Conservation (phyloP, 2,113 vertebrate species). For the Cygnus buccinator region DNA sequence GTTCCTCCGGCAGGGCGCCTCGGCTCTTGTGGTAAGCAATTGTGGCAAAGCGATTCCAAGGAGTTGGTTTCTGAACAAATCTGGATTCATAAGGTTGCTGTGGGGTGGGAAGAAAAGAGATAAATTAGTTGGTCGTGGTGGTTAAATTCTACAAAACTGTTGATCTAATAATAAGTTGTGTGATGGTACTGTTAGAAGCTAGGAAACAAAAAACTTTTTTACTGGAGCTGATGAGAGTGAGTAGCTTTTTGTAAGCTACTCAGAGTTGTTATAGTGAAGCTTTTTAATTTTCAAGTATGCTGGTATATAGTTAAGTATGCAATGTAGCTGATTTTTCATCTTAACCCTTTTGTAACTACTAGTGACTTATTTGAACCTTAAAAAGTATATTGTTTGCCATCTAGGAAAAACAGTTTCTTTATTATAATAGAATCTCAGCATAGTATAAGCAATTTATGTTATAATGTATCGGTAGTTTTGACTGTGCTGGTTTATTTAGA, state of each 20-base stretch:
- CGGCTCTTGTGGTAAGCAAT: not conserved
- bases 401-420: not conserved
- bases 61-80: not conserved
- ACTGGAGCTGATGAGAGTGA: not conserved
- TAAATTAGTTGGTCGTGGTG: not conserved
- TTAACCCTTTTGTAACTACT: not conserved
- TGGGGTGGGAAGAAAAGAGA: not conserved
- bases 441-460: not conserved
- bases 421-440: not conserved
- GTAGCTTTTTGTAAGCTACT: not conserved
- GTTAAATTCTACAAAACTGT: not conserved
- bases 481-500: not conserved
- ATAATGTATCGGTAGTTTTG: not conserved
- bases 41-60: accelerated
- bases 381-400: not conserved
- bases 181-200: not conserved
- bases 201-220: not conserved
- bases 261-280: not conserved
- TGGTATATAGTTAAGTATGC: not conserved
- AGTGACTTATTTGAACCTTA: not conserved
- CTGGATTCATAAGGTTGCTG: not conserved
- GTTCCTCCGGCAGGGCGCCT: not conserved
- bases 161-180: not conserved
- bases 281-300: not conserved
- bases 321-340: not conserved